A percentile compares a stretch with the other conserved stretches of the same genome.
Evolutionary conservation across 2,113 vertebrate species (phyloP).

Genomic region (Thamnophis sirtalis): DNA sequence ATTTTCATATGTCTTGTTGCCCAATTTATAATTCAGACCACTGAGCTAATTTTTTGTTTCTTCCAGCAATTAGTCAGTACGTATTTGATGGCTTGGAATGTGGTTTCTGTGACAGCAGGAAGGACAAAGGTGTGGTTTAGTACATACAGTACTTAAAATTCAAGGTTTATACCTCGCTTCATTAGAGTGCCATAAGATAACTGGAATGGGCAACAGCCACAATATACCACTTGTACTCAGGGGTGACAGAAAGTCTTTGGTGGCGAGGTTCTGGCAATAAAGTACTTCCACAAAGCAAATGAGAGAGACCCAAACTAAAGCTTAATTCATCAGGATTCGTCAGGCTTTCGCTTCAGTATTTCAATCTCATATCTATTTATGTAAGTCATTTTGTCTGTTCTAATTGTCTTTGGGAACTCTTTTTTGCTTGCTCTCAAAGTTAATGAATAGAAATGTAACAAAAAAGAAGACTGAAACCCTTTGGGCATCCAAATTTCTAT

Average conservation of each 20-base stretch:
- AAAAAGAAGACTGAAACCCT: neutral
- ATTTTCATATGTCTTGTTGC: neutral
- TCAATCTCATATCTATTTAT: neutral
- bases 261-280: constrained; percentile 22
- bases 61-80: neutral
- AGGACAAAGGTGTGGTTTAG: neutral
- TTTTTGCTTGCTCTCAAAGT: neutral
- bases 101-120: neutral
- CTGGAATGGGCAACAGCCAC: constrained; percentile 62
- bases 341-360: neutral
- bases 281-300: neutral
- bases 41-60: neutral
- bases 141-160: constrained; percentile 1
- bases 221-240: constrained; percentile 70
- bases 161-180: constrained; percentile 62
- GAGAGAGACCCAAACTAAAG: constrained; percentile 26
- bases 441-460: neutral
- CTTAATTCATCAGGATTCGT: neutral
- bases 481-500: neutral
- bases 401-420: neutral
- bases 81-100: neutral
- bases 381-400: neutral
- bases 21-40: neutral
- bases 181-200: constrained; percentile 71
- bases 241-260: constrained; percentile 69